Conservation (phyloP, 2,888 invertebrate species). For the Thera britannica region DNA sequence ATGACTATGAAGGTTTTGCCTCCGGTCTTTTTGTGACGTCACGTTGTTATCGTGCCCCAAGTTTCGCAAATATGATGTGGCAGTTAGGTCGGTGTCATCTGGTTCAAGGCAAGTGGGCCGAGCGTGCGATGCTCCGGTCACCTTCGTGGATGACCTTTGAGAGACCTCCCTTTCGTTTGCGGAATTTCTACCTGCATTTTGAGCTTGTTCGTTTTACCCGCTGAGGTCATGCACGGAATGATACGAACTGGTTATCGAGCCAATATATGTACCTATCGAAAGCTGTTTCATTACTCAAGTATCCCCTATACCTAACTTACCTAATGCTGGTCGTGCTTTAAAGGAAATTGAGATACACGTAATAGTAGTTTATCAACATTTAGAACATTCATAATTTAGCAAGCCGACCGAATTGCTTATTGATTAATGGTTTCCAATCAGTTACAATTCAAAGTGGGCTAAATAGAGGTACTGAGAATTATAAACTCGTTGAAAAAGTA, state of each 20-base stretch:
- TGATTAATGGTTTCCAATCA: neutral
- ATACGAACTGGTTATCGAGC: conserved; percentile 15
- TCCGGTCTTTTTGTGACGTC: conserved; percentile 31
- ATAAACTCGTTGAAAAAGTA: neutral
- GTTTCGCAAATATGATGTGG: conserved; percentile 60
- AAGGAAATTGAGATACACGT: conserved; percentile 15
- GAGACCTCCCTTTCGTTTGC: conserved; percentile 68
- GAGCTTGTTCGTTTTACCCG: conserved; percentile 34
- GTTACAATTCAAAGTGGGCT: neutral
- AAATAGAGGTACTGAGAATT: neutral
- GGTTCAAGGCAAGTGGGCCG: conserved; percentile 73
- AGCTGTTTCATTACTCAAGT: conserved; percentile 9
- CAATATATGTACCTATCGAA: conserved; percentile 3
- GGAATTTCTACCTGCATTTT: conserved; percentile 66
- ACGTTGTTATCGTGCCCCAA: conserved; percentile 38
- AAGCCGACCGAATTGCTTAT: neutral
- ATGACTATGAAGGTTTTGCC: conserved; percentile 1
- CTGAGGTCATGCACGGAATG: conserved; percentile 32
- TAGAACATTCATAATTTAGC: conserved; percentile 6
- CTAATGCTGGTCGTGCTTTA: conserved; percentile 7
- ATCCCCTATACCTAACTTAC: neutral
- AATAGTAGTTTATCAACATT: conserved; percentile 6
- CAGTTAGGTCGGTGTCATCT: conserved; percentile 54
- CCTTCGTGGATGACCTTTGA: conserved; percentile 73
- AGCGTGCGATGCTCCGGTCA: conserved; percentile 65